Base-by-base conservation (phyloP, 1,140 invertebrate species). In the Drosophila sulfurigaster region DNA sequence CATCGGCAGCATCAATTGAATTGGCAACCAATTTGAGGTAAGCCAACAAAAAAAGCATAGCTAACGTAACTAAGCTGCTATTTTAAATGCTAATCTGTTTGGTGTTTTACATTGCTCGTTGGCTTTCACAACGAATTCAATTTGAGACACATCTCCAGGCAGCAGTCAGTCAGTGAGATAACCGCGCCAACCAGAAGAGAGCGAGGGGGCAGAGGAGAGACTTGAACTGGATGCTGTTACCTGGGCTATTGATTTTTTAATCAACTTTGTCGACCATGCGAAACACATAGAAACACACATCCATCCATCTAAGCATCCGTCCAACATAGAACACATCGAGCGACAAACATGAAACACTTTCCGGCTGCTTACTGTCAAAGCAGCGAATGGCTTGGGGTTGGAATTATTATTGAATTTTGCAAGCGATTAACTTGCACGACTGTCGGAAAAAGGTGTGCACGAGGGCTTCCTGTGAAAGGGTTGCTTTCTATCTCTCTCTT, bases 331-430 rank as follows among this genome's bases (percentile, higher is more conserved):
- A 32, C 35, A 56, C 49, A 28, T 38, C 49, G 30, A 77, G 69
- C 63, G 75, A 80, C 78, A 85, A 85, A 88, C 83, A 88, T 88
- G 81, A 89, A 89, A 85, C 85, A 85, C 81, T 89, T 89, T 89
- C 85, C 85, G 85, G 75, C 71, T 89, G 81, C 76, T 77, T 79
- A 74, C 78, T 81, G 81, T 51, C 78, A 64, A 45, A 54, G 57
- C 28, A 52, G 60, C 38, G 56, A 15, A 20, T 51, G 8, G 6
- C 7, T 38, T n/a, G 45, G 75, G 67, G 32, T 38, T 35, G 68
- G 78, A 81, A 90, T 89, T 89, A 88, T 91, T 91, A 91, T 91
- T 91, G 85, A 91, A 79, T 91, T 91, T 91, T 91, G 86, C 89
- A 91, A 82, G 79, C 90, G 89, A 91, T 91, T 91, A 91, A 91